Conservation (phyloP, 2,888 invertebrate genomes). For the Drosophila picticornis region DNA sequence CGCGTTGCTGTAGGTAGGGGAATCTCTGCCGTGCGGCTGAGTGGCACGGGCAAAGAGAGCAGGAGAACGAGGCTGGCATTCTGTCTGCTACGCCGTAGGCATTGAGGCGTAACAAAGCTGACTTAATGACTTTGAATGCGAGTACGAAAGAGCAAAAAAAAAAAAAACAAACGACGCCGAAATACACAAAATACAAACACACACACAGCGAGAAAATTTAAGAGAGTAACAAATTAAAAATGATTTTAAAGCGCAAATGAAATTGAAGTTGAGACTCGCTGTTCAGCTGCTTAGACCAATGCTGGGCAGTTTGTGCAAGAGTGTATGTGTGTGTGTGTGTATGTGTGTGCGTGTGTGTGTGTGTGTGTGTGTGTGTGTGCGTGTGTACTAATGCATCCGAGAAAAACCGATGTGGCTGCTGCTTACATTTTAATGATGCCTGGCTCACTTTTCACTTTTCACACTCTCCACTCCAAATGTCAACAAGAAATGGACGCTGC, state of each 20-base stretch:
- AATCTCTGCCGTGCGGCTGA: neutral
- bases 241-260: constrained; percentile 56
- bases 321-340: neutral
- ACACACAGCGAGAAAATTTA: neutral
- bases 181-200: constrained; percentile 7
- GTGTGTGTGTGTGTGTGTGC: neutral
- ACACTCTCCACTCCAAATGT: constrained; percentile 41
- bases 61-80: neutral
- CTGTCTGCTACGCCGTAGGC: constrained; percentile 46
- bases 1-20: neutral
- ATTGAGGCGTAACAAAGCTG: constrained; percentile 74
- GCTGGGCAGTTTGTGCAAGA: neutral
- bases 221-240: constrained; percentile 67
- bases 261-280: constrained; percentile 38
- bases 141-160: constrained; percentile 33
- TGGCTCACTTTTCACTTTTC: constrained; percentile 37
- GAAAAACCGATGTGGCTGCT: constrained; percentile 6
- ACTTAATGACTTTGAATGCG: constrained; percentile 70
- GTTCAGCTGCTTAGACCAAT: constrained; percentile 14
- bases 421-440: constrained; percentile 49
- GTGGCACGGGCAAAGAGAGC: neutral
- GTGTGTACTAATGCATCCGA: constrained; percentile 25
- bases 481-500: constrained; percentile 27
- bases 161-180: constrained; percentile 18
- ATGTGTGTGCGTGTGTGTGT: neutral